Base-by-base conservation (phyloP, 2,797 vertebrate genomes). In the Rhinichthys osculus region DNA sequence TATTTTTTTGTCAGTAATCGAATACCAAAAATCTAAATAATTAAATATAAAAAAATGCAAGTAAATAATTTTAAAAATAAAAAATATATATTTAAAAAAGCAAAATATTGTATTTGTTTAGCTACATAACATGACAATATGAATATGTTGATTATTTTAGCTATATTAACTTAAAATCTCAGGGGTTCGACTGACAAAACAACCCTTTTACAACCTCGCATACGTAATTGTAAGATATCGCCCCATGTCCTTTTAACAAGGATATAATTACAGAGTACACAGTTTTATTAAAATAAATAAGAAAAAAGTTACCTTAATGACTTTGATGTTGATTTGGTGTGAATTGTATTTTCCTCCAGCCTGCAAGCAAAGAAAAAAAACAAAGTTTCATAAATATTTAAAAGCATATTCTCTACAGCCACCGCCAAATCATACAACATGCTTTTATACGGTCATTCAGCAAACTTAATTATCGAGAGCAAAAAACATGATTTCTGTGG, bases 271-370 rank as follows among this genome's bases (percentile, higher is more conserved):
- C n/a, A 13, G 27, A 64, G 13, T 3, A 7, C 11, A 64, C 27
- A 33, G 16, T 17, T 7, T 2, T 17, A 17, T 8, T 33, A 1
- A 27, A 42, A 9, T 42, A 14, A 76, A 40, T 50, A 13, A 59
- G 44, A 52, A 50, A 52, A 50, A 54, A 33, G 62, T 89, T 93
- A 96, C 95, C 94, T 95, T 16, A 92, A 87, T 4, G 95, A 94
- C 89, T 94, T 94, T 52, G 94, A 93, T 27, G 94, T 92, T 2
- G 95, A 95, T 89, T 94, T 93, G 80, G 94, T 95, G 90, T 95
- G 94, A 89, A 96, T 94, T 91, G 94, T 95, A 85, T 96, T 96
- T 90, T 96, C 95, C 82, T 96, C 95, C 87, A 94, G 93, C 86
- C 95, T 95, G 92, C 87, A 86, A 92, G 90, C 90, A 62, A 83